Percentiles rank a stretch among this genome's conserved stretches.
Evolutionary conservation across 2,797 vertebrate genomes (phyloP).

Genomic region (Spinus olivaceus): DNA sequence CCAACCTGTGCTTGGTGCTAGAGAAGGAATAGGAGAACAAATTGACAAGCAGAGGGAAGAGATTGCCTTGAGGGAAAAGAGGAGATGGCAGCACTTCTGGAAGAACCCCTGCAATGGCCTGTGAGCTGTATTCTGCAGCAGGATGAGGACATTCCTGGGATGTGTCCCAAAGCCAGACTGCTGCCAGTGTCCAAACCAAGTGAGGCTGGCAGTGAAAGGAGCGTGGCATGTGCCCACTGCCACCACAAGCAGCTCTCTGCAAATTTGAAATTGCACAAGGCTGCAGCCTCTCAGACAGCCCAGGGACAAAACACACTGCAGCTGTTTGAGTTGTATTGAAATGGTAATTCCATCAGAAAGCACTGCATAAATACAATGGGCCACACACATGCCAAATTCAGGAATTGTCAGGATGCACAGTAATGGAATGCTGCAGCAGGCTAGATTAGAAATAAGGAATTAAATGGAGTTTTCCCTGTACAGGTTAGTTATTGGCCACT

Average conservation of each 20-base stretch:
- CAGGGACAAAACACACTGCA: neutral
- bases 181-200: neutral
- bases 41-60: neutral
- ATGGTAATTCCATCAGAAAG: slow-evolving; percentile 18
- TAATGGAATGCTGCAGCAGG: neutral
- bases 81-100: neutral
- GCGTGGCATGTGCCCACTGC: neutral
- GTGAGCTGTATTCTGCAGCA: neutral
- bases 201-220: neutral
- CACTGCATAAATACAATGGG: neutral
- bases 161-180: neutral
- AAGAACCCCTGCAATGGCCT: neutral
- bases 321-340: slow-evolving; percentile 16
- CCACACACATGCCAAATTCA: neutral
- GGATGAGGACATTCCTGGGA: neutral
- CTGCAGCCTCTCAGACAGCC: neutral
- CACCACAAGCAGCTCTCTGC: neutral
- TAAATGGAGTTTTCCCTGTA: neutral
- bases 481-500: neutral
- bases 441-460: neutral
- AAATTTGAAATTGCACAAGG: neutral
- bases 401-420: neutral
- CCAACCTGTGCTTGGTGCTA: neutral
- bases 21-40: neutral
- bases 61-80: neutral